Conservation (phyloP, 1,140 invertebrate genomes). For the Leptinotarsa undecemlineata region DNA sequence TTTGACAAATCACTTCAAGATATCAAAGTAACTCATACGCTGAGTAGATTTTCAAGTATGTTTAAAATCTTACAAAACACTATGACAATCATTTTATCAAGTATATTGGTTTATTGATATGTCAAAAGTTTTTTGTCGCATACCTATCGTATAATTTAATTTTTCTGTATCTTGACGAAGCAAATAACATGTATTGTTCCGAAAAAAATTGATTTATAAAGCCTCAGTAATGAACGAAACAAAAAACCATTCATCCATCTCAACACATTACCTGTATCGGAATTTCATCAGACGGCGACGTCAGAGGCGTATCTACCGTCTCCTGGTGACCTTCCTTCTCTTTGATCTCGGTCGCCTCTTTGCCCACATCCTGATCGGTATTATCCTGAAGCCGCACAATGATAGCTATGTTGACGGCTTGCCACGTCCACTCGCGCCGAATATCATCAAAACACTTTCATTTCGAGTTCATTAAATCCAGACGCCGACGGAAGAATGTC, state of each 20-base stretch:
- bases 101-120: too few species aligned
- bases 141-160: too few species aligned
- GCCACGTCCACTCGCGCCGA: neutral
- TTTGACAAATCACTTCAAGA: too few species aligned
- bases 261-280: slow-evolving; percentile 40
- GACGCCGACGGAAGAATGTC: neutral
- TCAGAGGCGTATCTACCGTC: slow-evolving; percentile 51
- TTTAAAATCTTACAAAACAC: too few species aligned
- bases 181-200: neutral
- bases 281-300: slow-evolving; percentile 49
- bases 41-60: too few species aligned
- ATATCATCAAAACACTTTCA: neutral
- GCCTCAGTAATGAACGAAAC: neutral
- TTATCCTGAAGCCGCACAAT: slow-evolving; percentile 53
- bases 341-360: slow-evolving; percentile 48
- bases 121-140: too few species aligned
- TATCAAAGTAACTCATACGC: too few species aligned
- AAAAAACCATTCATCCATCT: too few species aligned
- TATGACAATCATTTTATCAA: too few species aligned
- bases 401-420: slow-evolving; percentile 52
- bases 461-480: neutral
- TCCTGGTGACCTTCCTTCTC: slow-evolving; percentile 54
- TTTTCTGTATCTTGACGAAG: too few species aligned
- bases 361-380: slow-evolving; percentile 46
- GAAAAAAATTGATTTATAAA: neutral